Conservation (phyloP, 2,888 invertebrate genomes). For the Rotaria macrura region DNA sequence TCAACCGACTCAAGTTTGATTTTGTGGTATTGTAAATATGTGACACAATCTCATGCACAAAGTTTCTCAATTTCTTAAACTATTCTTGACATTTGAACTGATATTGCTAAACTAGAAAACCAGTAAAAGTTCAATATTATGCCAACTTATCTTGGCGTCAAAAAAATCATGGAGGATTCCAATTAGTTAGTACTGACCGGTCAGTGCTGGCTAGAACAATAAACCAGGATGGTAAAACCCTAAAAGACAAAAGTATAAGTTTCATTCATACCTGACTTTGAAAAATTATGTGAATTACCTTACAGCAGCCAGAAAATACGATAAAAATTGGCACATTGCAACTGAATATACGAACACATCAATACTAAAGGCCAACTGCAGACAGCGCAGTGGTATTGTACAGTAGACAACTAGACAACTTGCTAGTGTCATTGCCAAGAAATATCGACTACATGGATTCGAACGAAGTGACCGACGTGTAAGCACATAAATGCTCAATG, state of each 20-base stretch:
- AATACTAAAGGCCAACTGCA: not conserved
- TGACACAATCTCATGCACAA: too few relatives aligned
- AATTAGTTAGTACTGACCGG: not conserved
- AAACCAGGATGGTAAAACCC: not conserved
- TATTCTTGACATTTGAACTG: too few relatives aligned
- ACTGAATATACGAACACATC: not conserved
- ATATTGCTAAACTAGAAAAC: too few relatives aligned
- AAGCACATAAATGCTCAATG: not conserved
- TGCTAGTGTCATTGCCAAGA: not conserved
- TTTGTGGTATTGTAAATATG: too few relatives aligned
- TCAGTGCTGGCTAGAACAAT: not conserved
- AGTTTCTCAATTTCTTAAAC: too few relatives aligned
- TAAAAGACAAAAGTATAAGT: not conserved
- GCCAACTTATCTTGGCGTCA: too few relatives aligned
- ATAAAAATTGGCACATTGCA: not conserved
- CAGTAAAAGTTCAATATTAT: too few relatives aligned
- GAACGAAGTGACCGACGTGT: not conserved
- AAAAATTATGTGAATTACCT: not conserved
- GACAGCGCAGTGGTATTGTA: not conserved
- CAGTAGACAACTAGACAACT: not conserved
- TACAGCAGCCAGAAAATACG: not conserved
- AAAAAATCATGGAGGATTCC: too few relatives aligned
- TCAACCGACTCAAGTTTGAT: too few relatives aligned
- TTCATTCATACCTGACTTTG: not conserved
- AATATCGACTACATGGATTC: not conserved